Evolutionary conservation across 2,888 invertebrate species (phyloP).

Genomic region (Leucoma salicis): DNA sequence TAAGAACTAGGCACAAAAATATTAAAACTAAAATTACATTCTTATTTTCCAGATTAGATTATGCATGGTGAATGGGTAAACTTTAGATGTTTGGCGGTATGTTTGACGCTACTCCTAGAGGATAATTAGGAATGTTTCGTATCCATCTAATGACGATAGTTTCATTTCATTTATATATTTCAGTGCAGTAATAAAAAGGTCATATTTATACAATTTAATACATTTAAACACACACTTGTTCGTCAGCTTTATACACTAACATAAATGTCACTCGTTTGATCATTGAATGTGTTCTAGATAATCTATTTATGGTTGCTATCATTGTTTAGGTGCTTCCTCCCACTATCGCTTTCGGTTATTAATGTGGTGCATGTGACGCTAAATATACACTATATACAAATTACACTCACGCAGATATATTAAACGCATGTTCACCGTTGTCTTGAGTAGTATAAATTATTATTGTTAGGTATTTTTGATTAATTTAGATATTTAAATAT

Average conservation of each 20-base stretch:
- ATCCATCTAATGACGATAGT: too few species aligned
- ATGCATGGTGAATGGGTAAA: slow-evolving; percentile 69
- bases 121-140: too few species aligned
- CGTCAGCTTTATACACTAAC: neutral
- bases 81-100: slow-evolving; percentile 50
- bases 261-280: neutral
- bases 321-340: slow-evolving; percentile 15
- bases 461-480: too few species aligned
- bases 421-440: too few species aligned
- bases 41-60: slow-evolving; percentile 60
- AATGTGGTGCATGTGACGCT: slow-evolving; percentile 11
- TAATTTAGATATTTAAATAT: too few species aligned
- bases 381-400: slow-evolving; percentile 12
- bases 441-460: too few species aligned
- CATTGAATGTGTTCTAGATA: neutral
- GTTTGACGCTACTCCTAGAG: too few species aligned
- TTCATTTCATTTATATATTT: slow-evolving; percentile 30
- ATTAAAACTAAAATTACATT: slow-evolving; percentile 45
- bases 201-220: slow-evolving; percentile 8
- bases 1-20: slow-evolving; percentile 26
- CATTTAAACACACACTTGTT: neutral
- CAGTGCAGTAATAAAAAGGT: slow-evolving; percentile 46
- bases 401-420: too few species aligned
- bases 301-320: neutral
- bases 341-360: slow-evolving; percentile 20